Percentiles rank a stretch among this genome's conserved stretches.
Evolutionary conservation across 2,797 vertebrate species (phyloP).

Genomic region (Cheirogaleus major): DNA sequence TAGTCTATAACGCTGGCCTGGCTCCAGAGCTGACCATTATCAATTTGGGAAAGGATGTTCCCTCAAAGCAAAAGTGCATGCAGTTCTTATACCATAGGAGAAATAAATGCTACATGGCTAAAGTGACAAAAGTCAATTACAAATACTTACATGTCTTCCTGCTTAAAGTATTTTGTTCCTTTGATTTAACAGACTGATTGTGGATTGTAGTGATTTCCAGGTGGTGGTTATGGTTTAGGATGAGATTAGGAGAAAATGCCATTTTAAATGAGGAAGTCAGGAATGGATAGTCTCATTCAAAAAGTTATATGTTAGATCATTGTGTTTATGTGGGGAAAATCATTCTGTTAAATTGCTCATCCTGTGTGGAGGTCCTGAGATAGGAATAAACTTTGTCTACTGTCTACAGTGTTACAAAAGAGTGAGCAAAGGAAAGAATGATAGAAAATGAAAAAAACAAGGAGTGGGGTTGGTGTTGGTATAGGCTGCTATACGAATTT

Average conservation of each 20-base stretch:
- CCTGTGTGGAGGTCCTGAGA: fast-evolving
- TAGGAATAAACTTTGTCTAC: not conserved
- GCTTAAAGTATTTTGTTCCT: not conserved
- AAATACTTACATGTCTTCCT: not conserved
- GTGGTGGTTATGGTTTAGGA: not conserved
- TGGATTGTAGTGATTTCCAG: not conserved
- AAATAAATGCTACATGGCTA: not conserved
- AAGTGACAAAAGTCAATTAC: not conserved
- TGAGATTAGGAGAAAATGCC: not conserved
- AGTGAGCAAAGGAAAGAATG: not conserved
- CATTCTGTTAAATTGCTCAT: not conserved
- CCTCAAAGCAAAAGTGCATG: not conserved
- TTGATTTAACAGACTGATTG: not conserved
- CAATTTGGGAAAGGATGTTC: not conserved
- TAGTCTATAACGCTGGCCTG: not conserved
- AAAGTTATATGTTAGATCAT: not conserved
- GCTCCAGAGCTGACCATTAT: not conserved
- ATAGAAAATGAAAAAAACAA: not conserved
- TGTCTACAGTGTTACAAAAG: not conserved
- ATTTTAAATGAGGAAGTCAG: not conserved
- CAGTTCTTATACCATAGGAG: not conserved
- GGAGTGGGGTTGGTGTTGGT: not conserved
- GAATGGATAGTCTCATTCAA: not conserved
- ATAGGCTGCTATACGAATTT: not conserved
- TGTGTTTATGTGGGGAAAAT: not conserved